Percentiles rank a stretch among this genome's conserved stretches.
These are phyloP conservation scores for Ceratina calcarata DNA, from an alignment of 1,140 invertebrate species.

Conservation along the genomic window DNA sequence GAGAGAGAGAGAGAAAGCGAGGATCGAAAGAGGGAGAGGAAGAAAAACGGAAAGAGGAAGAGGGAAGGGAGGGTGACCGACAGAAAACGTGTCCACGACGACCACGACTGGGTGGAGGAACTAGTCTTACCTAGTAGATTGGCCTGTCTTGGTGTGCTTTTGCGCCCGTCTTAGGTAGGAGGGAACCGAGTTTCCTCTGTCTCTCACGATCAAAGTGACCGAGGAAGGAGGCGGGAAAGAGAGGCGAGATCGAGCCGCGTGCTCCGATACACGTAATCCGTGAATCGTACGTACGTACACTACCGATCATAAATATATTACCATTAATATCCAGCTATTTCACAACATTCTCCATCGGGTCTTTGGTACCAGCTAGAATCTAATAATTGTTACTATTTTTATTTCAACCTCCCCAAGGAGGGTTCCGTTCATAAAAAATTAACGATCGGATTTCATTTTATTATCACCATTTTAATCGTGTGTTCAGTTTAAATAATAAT, in stretches of 20 bases:
- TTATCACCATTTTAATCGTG: too few relatives aligned
- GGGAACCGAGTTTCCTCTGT: constrained; percentile 29
- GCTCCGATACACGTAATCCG: constrained; percentile 31
- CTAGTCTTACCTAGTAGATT: constrained; percentile 68
- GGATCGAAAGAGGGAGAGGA: not conserved
- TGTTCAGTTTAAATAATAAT: too few relatives aligned
- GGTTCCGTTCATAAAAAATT: too few relatives aligned
- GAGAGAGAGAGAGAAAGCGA: not conserved
- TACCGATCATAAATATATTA: too few relatives aligned
- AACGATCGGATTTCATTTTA: too few relatives aligned
- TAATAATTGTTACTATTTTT: too few relatives aligned
- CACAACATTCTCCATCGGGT: too few relatives aligned
- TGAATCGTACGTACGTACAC: not conserved
- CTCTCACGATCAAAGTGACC: constrained; percentile 1
- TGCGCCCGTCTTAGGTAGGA: constrained; percentile 52
- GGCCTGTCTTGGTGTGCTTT: constrained; percentile 63
- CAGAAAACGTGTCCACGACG: constrained; percentile 65
- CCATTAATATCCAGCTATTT: too few relatives aligned
- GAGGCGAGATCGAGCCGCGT: constrained; percentile 50
- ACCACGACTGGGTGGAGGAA: constrained; percentile 65
- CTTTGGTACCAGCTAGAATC: too few relatives aligned
- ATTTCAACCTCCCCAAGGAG: too few relatives aligned
- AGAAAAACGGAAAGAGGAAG: constrained; percentile 14
- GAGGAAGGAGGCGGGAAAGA: constrained; percentile 55
- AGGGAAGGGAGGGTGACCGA: constrained; percentile 48